A percentile compares a stretch with the other conserved stretches of the same genome.
These are phyloP conservation scores for Trachelus troglodyta DNA, from an alignment of 2,888 invertebrate species.

Conservation along the genomic window DNA sequence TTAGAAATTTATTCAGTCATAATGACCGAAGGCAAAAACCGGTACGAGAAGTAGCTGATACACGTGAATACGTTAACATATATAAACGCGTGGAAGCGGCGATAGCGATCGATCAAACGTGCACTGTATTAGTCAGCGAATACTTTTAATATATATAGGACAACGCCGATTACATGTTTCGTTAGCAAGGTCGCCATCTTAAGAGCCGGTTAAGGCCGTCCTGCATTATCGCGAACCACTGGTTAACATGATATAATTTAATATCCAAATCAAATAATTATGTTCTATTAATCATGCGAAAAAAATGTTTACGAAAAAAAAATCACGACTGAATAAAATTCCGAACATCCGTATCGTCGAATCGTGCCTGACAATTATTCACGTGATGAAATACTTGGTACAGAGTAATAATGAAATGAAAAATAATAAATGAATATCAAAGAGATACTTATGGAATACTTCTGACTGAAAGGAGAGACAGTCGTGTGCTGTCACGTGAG, in stretches of 20 bases:
- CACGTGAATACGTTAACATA: neutral
- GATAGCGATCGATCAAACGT: neutral
- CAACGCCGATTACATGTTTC: neutral
- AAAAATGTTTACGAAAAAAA: neutral
- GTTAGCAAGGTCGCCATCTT: neutral
- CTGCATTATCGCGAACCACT: neutral
- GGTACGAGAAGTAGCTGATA: neutral
- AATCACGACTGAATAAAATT: neutral
- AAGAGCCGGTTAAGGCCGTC: neutral
- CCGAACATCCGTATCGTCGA: neutral
- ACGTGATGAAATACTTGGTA: neutral
- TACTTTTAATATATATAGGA: neutral
- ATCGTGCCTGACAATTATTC: neutral
- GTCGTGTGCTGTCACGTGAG: neutral
- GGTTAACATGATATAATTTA: neutral
- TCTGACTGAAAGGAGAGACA: neutral
- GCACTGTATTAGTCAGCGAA: neutral
- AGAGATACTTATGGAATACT: neutral
- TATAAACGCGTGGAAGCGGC: neutral
- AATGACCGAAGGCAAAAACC: neutral
- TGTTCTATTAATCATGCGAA: too few relatives aligned
- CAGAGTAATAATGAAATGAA: constrained; percentile 11
- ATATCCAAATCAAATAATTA: too few relatives aligned
- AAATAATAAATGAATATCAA: constrained; percentile 13
- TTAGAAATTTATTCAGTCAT: neutral